Evolutionary conservation across 2,797 vertebrate genomes (phyloP).

Genomic region (Melanotaenia trifasciata): DNA sequence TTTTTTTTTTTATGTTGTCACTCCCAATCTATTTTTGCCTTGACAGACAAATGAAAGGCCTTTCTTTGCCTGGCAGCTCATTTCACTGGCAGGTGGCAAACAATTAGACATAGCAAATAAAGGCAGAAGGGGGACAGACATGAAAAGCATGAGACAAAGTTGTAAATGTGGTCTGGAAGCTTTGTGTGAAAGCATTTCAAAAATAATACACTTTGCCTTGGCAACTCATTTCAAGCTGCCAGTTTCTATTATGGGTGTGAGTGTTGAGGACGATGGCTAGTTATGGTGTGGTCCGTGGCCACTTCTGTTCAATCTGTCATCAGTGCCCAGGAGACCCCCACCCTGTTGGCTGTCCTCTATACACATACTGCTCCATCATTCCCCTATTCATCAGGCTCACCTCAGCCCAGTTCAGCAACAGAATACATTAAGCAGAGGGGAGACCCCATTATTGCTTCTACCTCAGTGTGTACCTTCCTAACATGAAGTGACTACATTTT

Average conservation of each 20-base stretch:
- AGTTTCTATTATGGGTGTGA: slow-evolving; percentile 94
- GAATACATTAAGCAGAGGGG: slow-evolving; percentile 82
- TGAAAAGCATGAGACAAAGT: slow-evolving; percentile 96
- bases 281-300: slow-evolving; percentile 83
- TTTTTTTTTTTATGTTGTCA: slow-evolving; percentile 97
- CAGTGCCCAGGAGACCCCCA: slow-evolving; percentile 93
- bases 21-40: slow-evolving; percentile 90
- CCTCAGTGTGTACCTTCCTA: slow-evolving; percentile 45
- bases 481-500: slow-evolving; percentile 20
- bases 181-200: slow-evolving; percentile 99
- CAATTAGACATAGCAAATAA: slow-evolving; percentile 99
- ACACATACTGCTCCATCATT: slow-evolving; percentile 59
- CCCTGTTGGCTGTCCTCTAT: slow-evolving; percentile 63
- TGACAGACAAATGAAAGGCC: slow-evolving; percentile 95
- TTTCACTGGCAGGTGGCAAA: slow-evolving; percentile 99
- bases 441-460: slow-evolving; percentile 66
- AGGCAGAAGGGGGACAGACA: slow-evolving; percentile 88
- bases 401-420: slow-evolving; percentile 84
- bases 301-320: slow-evolving; percentile 99
- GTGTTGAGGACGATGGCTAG: slow-evolving; percentile 91
- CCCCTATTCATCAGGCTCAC: slow-evolving; percentile 89
- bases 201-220: slow-evolving; percentile 98
- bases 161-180: slow-evolving; percentile 89
- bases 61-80: slow-evolving; percentile 90
- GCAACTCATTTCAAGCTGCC: slow-evolving; percentile 98